phyloP scores from a whole-genome alignment of 2,797 vertebrate genomes.

The Anniella stebbinsi region DNA sequence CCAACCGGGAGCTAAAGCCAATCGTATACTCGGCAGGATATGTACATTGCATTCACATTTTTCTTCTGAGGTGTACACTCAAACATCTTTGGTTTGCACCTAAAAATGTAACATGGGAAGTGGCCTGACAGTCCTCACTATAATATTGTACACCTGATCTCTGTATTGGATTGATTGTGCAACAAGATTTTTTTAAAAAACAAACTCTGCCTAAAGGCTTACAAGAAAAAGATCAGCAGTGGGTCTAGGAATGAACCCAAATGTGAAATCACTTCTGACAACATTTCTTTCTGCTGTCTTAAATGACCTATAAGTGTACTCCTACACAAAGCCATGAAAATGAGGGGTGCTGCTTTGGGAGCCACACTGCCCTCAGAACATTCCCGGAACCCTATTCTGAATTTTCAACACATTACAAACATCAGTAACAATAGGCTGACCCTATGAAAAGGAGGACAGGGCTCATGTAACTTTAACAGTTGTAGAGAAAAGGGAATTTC shows the following conservation, averaged over 20 bases:
- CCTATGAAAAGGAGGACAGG: too few species aligned
- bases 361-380: neutral
- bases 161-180: neutral
- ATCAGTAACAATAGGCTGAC: too few species aligned
- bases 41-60: neutral
- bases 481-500: too few species aligned
- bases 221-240: neutral
- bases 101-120: neutral
- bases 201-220: neutral
- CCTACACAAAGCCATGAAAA: neutral
- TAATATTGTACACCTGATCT: neutral
- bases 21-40: neutral
- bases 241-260: neutral
- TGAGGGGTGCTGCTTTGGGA: too few species aligned
- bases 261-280: neutral
- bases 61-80: neutral
- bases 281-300: neutral
- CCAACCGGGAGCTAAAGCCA: neutral
- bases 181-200: neutral
- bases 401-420: neutral
- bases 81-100: neutral
- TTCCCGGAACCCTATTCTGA: neutral
- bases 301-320: neutral
- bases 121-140: neutral
- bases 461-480: too few species aligned